These are phyloP conservation scores for Tor tambroides DNA, from an alignment of 2,113 vertebrate species.

Conservation along the genomic window DNA sequence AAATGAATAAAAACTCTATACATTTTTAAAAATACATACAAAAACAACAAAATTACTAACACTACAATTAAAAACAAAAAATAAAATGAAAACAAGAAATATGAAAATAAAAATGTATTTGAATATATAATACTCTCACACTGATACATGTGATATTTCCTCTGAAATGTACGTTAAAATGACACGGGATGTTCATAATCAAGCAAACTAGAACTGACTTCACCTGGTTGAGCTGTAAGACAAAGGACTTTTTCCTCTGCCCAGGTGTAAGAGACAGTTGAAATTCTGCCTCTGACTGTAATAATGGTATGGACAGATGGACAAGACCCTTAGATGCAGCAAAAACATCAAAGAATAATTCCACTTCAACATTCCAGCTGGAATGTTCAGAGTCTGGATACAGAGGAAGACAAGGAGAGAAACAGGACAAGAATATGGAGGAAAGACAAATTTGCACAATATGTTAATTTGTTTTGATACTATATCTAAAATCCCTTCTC, in stretches of 20 bases:
- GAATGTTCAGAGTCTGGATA: constrained; percentile 62
- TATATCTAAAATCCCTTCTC: not conserved
- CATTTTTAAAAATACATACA: not conserved
- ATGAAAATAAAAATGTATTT: too few relatives aligned
- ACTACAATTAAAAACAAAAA: not conserved
- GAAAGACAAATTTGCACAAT: not conserved
- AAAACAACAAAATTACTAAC: too few relatives aligned
- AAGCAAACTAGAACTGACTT: not conserved
- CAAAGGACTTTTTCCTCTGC: constrained; percentile 66
- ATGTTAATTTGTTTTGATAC: not conserved
- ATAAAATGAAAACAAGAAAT: not conserved
- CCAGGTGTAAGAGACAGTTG: constrained; percentile 73
- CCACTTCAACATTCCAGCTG: constrained; percentile 83
- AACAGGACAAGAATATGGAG: not conserved
- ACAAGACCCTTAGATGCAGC: constrained; percentile 68
- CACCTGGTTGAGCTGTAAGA: constrained; percentile 62
- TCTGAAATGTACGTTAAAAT: not conserved
- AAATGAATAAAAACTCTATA: too few relatives aligned
- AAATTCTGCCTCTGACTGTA: constrained; percentile 72
- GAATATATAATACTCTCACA: not conserved
- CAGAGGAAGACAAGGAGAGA: constrained; percentile 3
- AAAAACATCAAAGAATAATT: constrained; percentile 79
- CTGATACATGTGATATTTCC: not conserved
- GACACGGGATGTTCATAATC: not conserved
- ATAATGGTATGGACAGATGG: constrained; percentile 74